Conservation (phyloP, 2,797 vertebrate genomes). For the Coendou prehensilis region DNA sequence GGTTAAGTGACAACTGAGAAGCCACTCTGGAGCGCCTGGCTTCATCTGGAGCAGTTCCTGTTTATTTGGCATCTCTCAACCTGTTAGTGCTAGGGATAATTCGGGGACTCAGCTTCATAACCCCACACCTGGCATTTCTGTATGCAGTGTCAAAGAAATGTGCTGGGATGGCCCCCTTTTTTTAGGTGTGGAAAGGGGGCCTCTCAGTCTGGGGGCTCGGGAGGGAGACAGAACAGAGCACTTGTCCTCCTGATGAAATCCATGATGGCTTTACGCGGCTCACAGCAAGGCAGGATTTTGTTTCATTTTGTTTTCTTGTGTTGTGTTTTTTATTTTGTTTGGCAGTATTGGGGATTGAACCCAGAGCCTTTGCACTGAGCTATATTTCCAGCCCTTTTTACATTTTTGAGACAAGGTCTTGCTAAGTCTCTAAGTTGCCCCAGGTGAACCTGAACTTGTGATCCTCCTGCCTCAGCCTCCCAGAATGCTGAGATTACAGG, state of each 20-base stretch:
- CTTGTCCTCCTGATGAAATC: background rate
- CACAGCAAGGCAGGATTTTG: background rate
- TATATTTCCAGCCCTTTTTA: background rate
- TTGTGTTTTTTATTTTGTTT: background rate
- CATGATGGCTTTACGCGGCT: background rate
- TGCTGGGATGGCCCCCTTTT: background rate
- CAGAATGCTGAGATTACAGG: background rate
- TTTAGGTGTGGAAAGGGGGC: background rate
- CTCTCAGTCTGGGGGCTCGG: background rate
- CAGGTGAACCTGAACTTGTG: background rate
- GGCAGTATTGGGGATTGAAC: background rate
- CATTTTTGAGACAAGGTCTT: background rate
- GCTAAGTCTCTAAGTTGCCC: background rate
- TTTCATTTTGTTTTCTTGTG: background rate
- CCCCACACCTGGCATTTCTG: background rate
- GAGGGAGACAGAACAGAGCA: background rate
- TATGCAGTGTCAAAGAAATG: background rate
- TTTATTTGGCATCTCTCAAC: background rate
- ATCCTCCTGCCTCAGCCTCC: background rate
- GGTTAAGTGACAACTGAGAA: background rate
- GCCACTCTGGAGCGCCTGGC: background rate
- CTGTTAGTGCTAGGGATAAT: background rate
- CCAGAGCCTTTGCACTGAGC: background rate
- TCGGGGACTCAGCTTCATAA: fast-evolving
- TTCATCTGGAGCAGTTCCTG: background rate